Conservation (phyloP, 2,113 vertebrate genomes). For the Lepus timidus region DNA sequence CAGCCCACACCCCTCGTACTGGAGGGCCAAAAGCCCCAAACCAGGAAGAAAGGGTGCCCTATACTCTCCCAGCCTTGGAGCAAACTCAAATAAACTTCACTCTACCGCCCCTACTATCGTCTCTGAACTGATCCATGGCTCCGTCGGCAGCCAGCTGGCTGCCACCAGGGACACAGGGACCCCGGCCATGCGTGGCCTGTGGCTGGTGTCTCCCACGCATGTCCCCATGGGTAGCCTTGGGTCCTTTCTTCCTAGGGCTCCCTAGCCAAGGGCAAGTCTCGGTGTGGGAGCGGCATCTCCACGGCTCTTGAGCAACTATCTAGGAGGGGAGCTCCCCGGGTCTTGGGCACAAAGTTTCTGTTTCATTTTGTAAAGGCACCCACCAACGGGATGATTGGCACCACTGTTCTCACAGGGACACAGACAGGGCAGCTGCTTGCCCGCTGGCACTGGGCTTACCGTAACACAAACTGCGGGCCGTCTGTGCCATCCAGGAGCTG, state of each 20-base stretch:
- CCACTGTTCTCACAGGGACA: not conserved
- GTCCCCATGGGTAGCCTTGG: rapidly evolving
- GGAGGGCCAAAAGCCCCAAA: too few species aligned
- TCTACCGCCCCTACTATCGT: too few species aligned
- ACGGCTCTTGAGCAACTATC: not conserved
- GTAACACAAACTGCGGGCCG: too few species aligned
- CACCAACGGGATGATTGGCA: too few species aligned
- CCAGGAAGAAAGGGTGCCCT: too few species aligned
- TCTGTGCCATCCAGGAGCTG: not conserved
- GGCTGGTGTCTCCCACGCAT: not conserved
- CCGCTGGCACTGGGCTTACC: too few species aligned
- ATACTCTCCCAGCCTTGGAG: too few species aligned
- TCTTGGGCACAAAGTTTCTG: not conserved
- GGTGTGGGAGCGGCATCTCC: not conserved
- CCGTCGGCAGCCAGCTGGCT: too few species aligned
- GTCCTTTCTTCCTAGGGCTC: not conserved
- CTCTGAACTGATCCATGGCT: too few species aligned
- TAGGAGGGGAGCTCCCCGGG: not conserved
- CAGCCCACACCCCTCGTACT: not conserved
- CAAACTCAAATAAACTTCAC: too few species aligned
- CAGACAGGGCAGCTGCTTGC: not conserved
- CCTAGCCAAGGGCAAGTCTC: not conserved
- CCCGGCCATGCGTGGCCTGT: too few species aligned
- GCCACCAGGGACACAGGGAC: too few species aligned
- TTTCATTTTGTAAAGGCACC: not conserved